Evolutionary conservation across 2,888 invertebrate genomes (phyloP), one percentile per base, ranked within the genome.

Genomic region (Amphipyra berbera): DNA sequence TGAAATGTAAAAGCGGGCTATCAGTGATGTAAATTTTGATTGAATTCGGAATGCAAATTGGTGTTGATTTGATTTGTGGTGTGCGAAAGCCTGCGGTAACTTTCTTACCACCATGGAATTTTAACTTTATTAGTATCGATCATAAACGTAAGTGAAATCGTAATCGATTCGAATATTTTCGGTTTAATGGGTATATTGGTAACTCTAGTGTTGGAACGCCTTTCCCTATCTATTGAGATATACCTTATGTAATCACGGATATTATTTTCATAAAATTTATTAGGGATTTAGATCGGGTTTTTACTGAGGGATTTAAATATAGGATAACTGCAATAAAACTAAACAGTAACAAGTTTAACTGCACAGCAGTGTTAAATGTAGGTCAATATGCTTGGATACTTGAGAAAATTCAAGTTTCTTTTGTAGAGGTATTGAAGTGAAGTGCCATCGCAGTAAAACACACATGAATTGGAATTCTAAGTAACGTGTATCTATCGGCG

Each of bases 31-130:
- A 54, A 64, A 68, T 67, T 65, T 77, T 70, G 67, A 70, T 79
- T 70, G 68, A 73, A 41, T 65, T 69, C 37, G 38, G 55, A 70
- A 70, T 73, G 65, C 60, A 79, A 79, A 77, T 79, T 64, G 73
- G 15, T 60, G 33, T 70, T 45, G 49, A 65, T 70, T 67, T 65
- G 66, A 72, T 77, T 73, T 79, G 78, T 75, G 78, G 75, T 70
- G 70, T 79, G 72, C 74, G 68, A 78, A 76, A 78, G 75, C 50
- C 49, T 76, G 77, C 50, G 77, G 73, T 77, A 48, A 76, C 78
- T 78, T 76, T 78, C 68, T 60, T 65, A 52, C 67, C 52, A 61
- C 46, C 55, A 77, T 59, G 62, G 53, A 76, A 72, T 42, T 79
- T 72, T 57, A 61, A 73, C 59, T 74, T 75, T 70, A 77, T 75